Percentiles rank a stretch among this genome's conserved stretches.
phyloP scores from a whole-genome alignment of 1,140 invertebrate genomes.

The Cephus cinctus region DNA sequence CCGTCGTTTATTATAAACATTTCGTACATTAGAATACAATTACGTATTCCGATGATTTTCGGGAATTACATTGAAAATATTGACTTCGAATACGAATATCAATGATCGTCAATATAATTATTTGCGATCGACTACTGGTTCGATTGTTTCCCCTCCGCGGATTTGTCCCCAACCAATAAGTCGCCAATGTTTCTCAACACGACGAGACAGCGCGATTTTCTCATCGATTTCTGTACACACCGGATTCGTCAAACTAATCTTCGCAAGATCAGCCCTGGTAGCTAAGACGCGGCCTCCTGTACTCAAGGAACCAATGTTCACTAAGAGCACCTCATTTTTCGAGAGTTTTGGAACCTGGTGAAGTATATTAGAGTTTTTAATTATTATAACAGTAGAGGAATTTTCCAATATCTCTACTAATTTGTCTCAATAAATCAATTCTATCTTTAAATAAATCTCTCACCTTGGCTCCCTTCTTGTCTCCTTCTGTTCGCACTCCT shows the following conservation, averaged over 20 bases:
- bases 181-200: constrained; percentile 99
- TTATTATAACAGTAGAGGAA: neutral
- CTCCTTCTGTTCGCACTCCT: constrained; percentile 97
- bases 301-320: constrained; percentile 98
- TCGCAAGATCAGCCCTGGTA: constrained; percentile 96
- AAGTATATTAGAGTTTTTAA: neutral
- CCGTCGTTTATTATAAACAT: too few species aligned
- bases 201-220: constrained; percentile 96
- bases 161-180: constrained; percentile 98
- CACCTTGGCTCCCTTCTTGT: constrained; percentile 98
- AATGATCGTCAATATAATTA: constrained; percentile 27
- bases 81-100: too few species aligned
- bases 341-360: constrained; percentile 63
- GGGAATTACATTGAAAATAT: too few species aligned
- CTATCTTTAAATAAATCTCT: constrained; percentile 10
- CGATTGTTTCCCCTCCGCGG: constrained; percentile 86
- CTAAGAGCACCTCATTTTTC: constrained; percentile 74
- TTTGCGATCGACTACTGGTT: constrained; percentile 60
- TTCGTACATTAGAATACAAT: too few species aligned
- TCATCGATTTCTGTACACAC: constrained; percentile 99
- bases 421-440: neutral
- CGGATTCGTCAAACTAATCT: constrained; percentile 94
- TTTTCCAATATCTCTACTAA: neutral
- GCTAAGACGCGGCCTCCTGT: constrained; percentile 96
- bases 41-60: too few species aligned